Conservation (phyloP, 1,140 invertebrate species). For the Muscidifurax raptorellus region DNA sequence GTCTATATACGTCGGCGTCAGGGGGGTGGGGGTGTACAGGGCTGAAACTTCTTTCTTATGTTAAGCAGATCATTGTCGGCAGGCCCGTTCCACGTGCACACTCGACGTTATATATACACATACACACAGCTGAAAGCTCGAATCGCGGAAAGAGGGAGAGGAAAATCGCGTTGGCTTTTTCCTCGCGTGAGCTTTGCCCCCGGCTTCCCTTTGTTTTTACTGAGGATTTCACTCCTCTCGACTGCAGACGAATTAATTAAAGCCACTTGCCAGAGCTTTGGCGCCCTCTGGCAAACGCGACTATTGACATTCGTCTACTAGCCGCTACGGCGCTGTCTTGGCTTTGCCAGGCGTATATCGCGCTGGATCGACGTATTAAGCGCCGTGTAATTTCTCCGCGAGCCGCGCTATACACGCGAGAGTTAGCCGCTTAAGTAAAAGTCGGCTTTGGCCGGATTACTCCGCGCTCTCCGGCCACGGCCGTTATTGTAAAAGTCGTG, state of each 20-base stretch:
- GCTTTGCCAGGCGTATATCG: background rate
- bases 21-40: background rate
- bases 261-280: background rate
- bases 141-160: background rate
- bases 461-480: constrained; percentile 22
- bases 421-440: background rate
- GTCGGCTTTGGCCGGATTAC: constrained; percentile 28
- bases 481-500: constrained; percentile 62
- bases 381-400: background rate
- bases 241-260: background rate
- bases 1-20: background rate
- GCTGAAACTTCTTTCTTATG: constrained; percentile 67
- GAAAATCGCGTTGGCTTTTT: background rate
- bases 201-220: background rate
- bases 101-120: background rate
- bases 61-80: constrained; percentile 71
- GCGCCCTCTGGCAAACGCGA: background rate
- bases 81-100: background rate
- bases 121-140: background rate
- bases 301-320: background rate
- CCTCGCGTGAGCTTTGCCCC: background rate
- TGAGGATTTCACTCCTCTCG: background rate
- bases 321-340: background rate
- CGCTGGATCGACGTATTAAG: background rate
- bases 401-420: background rate